A percentile compares a stretch with the other conserved stretches of the same genome.
phyloP scores from a whole-genome alignment of 2,888 invertebrate species.

The Stegana nigrithorax region DNA sequence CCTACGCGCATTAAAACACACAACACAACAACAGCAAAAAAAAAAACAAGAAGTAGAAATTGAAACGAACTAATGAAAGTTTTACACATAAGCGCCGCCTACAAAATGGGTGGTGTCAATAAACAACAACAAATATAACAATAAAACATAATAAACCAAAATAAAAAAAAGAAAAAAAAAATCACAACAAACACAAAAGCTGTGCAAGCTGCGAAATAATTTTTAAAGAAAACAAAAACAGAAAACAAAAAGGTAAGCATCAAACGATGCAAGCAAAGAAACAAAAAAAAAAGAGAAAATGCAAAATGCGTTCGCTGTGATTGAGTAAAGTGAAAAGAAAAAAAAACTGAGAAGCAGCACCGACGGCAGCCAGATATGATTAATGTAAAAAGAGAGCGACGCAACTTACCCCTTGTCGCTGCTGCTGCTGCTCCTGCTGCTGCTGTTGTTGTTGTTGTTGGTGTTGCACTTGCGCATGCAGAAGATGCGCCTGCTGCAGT shows the following conservation, averaged over 20 bases:
- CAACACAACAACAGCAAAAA: not conserved
- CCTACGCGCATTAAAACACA: conserved; percentile 23
- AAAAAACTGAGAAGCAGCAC: too few species aligned
- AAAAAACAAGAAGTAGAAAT: not conserved
- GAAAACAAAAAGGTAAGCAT: not conserved
- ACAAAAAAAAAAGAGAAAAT: not conserved
- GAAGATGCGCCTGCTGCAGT: conserved; percentile 35
- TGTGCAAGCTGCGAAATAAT: too few species aligned
- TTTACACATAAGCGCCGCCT: conserved; percentile 42
- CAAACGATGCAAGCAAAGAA: conserved; percentile 14
- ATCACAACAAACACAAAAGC: conserved; percentile 6
- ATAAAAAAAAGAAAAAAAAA: conserved; percentile 3
- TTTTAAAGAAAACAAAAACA: not conserved
- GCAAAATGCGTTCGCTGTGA: not conserved
- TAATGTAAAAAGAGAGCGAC: not conserved
- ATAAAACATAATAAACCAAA: too few species aligned
- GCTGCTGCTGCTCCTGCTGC: conserved; percentile 32
- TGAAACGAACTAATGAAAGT: not conserved
- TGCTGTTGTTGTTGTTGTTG: conserved; percentile 31
- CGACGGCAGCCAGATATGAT: too few species aligned
- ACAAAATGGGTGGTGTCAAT: conserved; percentile 43
- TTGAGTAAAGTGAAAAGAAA: conserved; percentile 23
- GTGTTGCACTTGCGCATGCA: conserved; percentile 8
- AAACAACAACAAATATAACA: conserved; percentile 28
- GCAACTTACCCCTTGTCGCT: conserved; percentile 37